Base-by-base conservation (phyloP, 2,888 invertebrate genomes). In the Schizotus pectinicornis region DNA sequence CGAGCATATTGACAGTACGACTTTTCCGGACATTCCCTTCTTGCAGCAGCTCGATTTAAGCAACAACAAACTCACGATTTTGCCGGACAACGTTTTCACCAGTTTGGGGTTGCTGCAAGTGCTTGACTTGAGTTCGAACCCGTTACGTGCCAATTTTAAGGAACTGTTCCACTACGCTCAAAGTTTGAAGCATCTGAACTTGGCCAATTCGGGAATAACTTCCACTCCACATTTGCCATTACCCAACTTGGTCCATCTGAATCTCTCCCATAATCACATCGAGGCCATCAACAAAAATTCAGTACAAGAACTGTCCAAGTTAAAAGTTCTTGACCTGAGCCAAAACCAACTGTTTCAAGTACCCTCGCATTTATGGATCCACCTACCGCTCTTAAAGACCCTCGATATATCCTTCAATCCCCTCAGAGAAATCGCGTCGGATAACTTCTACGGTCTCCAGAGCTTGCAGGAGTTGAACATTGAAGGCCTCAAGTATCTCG, bases 31-130 rank as follows among this genome's bases (percentile, higher is more conserved):
- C 70, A 91, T 90, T 31, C 90, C 92, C 49, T 90, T 89, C 75
- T 81, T 95, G 39, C 85, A 90, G 55, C 87, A 86, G 67, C 81
- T 95, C 55, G 90, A 92, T 80, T 80, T 95, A 72, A 89, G 90
- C 41, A 85, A 86, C 72, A 95, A 95, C 80, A 88, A 90, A 72
- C 83, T 94, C 60, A 91, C 91, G 11, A 91, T 94, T 62, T 80
- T 95, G 63, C 93, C 94, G 1, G 94, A 94, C 80, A 94, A 93
- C 77, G 92, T 93, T 12, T 94, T 95, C 77, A 90, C 90, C 14
- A 90, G 91, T 73, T 83, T 94, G 51, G 88, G 89, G 39, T 88
- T 89, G 66, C 81, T 94, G 61, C 86, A 94, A 67, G 87, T 87
- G 69, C 82, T 95, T 70, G 92, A 94, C 80, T 82, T 95, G 46